phyloP scores from a whole-genome alignment of 2,113 vertebrate species.

The Ardeotis arabs region DNA sequence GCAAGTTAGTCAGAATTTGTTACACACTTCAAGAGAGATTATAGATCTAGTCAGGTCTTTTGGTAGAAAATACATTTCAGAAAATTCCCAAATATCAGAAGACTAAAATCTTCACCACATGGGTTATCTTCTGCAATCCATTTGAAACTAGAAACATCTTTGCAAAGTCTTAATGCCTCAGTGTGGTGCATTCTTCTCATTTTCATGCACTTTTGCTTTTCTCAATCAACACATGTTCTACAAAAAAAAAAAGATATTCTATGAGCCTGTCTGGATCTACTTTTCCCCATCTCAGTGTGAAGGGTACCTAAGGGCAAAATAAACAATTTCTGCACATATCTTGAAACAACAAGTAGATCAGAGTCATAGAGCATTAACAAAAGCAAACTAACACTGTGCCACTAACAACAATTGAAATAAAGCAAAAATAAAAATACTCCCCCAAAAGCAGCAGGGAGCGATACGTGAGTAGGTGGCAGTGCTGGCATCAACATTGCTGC shows the following conservation, averaged over 20 bases:
- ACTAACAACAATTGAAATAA: background rate
- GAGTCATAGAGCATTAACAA: background rate
- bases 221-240: background rate
- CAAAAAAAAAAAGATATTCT: background rate
- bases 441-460: background rate
- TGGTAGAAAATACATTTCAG: background rate
- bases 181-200: background rate
- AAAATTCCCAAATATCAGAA: background rate
- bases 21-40: background rate
- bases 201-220: background rate
- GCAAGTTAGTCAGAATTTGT: background rate
- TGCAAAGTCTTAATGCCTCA: background rate
- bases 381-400: background rate
- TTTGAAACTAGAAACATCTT: background rate
- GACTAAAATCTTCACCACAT: background rate
- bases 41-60: background rate
- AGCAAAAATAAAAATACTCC: background rate
- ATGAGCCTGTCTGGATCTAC: background rate
- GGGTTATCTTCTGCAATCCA: background rate
- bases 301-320: background rate
- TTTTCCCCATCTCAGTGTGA: background rate
- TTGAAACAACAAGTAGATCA: background rate
- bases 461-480: slow-evolving; percentile 3
- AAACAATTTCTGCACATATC: background rate
- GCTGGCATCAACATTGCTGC: background rate